Conservation (phyloP, 2,888 invertebrate species). For the Acronicta psi region DNA sequence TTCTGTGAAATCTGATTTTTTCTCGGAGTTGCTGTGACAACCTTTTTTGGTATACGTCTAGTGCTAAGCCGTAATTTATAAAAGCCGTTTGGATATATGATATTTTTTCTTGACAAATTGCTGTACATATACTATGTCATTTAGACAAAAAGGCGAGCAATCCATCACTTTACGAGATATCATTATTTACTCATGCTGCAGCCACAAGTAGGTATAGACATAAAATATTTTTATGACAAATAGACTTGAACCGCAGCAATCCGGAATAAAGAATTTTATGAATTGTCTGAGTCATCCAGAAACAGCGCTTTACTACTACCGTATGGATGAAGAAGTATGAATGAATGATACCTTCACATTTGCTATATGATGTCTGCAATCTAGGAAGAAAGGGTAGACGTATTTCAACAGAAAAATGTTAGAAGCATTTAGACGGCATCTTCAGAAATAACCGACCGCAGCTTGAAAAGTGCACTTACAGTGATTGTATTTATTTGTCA, state of each 20-base stretch:
- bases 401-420: slow-evolving; percentile 60
- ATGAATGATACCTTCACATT: slow-evolving; percentile 48
- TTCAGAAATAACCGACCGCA: slow-evolving; percentile 65
- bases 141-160: slow-evolving; percentile 14
- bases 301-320: slow-evolving; percentile 43
- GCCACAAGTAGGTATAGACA: slow-evolving; percentile 20
- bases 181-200: slow-evolving; percentile 46
- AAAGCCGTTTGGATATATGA: slow-evolving; percentile 24
- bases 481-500: slow-evolving; percentile 71
- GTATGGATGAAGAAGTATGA: slow-evolving; percentile 53
- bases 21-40: slow-evolving; percentile 56
- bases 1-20: slow-evolving; percentile 65
- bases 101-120: slow-evolving; percentile 18
- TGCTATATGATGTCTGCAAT: slow-evolving; percentile 50
- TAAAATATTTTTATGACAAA: slow-evolving; percentile 47
- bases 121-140: slow-evolving; percentile 16
- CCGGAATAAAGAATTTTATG: slow-evolving; percentile 49
- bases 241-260: slow-evolving; percentile 40
- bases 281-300: slow-evolving; percentile 47
- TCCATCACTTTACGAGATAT: slow-evolving; percentile 34
- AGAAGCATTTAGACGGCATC: slow-evolving; percentile 61
- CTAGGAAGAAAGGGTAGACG: slow-evolving; percentile 49
- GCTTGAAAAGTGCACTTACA: slow-evolving; percentile 71
- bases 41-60: slow-evolving; percentile 32
- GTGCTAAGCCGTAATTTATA: slow-evolving; percentile 32